Conservation (phyloP, 2,888 invertebrate genomes). For the Girardia tigrina region DNA sequence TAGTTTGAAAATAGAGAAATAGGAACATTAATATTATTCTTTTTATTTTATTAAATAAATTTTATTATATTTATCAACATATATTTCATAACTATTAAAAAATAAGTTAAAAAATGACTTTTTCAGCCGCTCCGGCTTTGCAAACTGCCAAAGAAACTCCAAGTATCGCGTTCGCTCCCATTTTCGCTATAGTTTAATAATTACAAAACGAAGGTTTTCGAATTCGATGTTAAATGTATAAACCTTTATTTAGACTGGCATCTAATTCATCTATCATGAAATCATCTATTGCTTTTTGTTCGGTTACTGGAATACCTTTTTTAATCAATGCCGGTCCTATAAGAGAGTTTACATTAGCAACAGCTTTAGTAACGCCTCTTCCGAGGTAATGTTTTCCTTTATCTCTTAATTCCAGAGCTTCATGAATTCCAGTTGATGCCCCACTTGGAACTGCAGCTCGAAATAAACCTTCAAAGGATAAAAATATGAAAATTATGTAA, state of each 20-base stretch:
- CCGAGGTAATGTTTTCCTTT: constrained; percentile 74
- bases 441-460: constrained; percentile 93
- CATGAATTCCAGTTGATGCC: constrained; percentile 91
- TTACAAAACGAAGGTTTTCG: neutral
- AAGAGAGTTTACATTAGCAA: constrained; percentile 69
- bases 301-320: constrained; percentile 66
- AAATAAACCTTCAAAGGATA: constrained; percentile 51
- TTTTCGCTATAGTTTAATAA: constrained; percentile 55
- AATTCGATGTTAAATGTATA: no score
- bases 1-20: no score
- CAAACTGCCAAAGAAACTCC: constrained; percentile 89
- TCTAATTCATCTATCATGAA: constrained; percentile 68
- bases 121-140: constrained; percentile 91
- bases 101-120: no score
- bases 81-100: no score
- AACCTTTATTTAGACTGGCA: constrained; percentile 82
- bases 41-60: no score
- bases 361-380: constrained; percentile 82
- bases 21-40: no score
- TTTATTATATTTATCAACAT: no score
- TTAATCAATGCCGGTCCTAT: constrained; percentile 53
- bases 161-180: constrained; percentile 90
- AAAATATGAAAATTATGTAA: no score
- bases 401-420: constrained; percentile 88
- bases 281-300: constrained; percentile 70